Conservation (phyloP, 2,888 invertebrate species). For the Himalopsyche japonica region DNA sequence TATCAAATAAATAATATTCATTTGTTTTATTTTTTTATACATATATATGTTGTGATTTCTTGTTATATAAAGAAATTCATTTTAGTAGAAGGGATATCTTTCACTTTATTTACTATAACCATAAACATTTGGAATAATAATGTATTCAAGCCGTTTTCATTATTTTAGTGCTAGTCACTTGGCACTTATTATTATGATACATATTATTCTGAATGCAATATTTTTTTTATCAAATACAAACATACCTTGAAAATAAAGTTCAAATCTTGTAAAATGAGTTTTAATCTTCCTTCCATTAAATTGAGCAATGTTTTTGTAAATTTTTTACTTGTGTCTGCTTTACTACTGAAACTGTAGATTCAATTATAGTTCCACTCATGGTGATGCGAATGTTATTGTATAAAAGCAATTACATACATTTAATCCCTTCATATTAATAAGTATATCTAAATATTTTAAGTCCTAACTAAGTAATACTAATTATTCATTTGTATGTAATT, state of each 20-base stretch:
- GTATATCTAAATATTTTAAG: too few species aligned
- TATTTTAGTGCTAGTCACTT: background rate
- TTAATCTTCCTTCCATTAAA: background rate
- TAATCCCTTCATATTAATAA: too few species aligned
- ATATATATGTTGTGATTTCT: background rate
- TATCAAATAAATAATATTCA: background rate
- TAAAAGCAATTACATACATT: too few species aligned
- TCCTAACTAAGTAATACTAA: too few species aligned
- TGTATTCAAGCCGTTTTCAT: background rate
- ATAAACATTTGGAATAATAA: background rate
- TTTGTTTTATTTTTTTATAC: background rate
- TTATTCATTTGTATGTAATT: too few species aligned
- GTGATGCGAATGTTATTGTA: too few species aligned
- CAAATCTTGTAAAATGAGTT: conserved; percentile 14
- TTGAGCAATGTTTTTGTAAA: too few species aligned
- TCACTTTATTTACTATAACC: background rate
- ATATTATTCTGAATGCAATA: background rate
- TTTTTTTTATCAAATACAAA: background rate
- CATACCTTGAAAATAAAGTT: conserved; percentile 17
- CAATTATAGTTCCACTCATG: too few species aligned
- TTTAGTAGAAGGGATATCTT: background rate
- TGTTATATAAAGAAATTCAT: background rate
- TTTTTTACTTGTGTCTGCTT: too few species aligned
- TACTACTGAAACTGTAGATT: too few species aligned
- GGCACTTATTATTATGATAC: background rate